These are phyloP conservation scores for Candoia aspera DNA, from an alignment of 2,113 vertebrate genomes.

Conservation along the genomic window DNA sequence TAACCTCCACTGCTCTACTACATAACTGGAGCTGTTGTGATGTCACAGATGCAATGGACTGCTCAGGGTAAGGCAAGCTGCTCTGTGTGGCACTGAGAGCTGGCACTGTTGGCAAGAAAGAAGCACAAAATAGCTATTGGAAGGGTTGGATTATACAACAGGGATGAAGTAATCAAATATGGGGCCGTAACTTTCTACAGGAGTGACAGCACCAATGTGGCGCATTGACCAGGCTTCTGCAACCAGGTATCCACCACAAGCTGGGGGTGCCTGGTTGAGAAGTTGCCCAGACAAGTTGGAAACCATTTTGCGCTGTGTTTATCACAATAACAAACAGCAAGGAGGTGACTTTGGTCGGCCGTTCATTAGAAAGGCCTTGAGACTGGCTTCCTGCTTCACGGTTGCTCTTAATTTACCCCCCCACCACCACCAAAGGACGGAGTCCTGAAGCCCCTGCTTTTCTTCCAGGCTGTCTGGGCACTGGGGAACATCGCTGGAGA, in stretches of 20 bases:
- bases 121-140: background rate
- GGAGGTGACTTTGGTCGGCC: background rate
- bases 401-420: background rate
- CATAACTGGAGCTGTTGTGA: background rate
- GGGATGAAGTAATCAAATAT: background rate
- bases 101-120: background rate
- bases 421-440: slow-evolving; percentile 23
- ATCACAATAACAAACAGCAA: background rate
- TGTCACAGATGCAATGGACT: background rate
- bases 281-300: background rate
- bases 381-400: slow-evolving; percentile 12
- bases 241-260: background rate
- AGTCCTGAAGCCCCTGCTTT: slow-evolving; percentile 52
- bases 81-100: background rate
- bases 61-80: background rate
- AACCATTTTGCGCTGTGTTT: background rate
- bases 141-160: background rate
- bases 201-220: background rate
- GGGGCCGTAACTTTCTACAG: background rate
- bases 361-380: background rate
- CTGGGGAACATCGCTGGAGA: slow-evolving; percentile 98
- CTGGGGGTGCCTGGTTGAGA: background rate
- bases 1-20: background rate
- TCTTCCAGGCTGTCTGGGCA: slow-evolving; percentile 95
- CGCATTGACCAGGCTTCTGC: background rate